These are phyloP conservation scores for Seriola aureovittata DNA, from an alignment of 2,113 vertebrate genomes.

Conservation along the genomic window DNA sequence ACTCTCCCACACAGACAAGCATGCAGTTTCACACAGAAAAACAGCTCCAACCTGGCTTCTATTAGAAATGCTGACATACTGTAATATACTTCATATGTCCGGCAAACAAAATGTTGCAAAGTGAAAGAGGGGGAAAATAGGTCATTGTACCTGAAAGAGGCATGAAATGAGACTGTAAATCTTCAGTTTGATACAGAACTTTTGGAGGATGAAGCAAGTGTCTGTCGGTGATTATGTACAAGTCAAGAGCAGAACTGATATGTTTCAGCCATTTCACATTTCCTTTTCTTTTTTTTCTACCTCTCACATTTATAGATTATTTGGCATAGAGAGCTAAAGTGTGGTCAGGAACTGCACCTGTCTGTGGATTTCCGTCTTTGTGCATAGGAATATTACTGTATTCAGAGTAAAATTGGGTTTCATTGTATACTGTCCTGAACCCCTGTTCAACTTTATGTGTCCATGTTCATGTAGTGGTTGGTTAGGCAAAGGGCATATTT, in stretches of 20 bases:
- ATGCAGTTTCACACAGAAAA: background rate
- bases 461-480: background rate
- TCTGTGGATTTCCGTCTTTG: background rate
- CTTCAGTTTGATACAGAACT: background rate
- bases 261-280: background rate
- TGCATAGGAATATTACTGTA: no score
- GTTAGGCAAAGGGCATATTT: background rate
- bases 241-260: background rate
- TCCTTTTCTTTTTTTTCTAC: background rate
- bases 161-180: background rate
- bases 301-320: background rate
- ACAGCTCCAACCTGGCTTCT: background rate
- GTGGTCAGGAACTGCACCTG: background rate
- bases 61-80: background rate
- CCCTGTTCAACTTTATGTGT: background rate
- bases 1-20: background rate
- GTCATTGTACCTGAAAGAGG: background rate
- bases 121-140: background rate
- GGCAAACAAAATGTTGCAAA: background rate
- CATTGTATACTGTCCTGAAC: no score
- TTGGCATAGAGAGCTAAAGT: background rate
- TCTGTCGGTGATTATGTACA: background rate
- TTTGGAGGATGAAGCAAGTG: background rate
- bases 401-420: no score
- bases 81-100: background rate